These are phyloP conservation scores for Lampropteryx suffumata DNA, from an alignment of 2,888 invertebrate genomes.

Conservation along the genomic window DNA sequence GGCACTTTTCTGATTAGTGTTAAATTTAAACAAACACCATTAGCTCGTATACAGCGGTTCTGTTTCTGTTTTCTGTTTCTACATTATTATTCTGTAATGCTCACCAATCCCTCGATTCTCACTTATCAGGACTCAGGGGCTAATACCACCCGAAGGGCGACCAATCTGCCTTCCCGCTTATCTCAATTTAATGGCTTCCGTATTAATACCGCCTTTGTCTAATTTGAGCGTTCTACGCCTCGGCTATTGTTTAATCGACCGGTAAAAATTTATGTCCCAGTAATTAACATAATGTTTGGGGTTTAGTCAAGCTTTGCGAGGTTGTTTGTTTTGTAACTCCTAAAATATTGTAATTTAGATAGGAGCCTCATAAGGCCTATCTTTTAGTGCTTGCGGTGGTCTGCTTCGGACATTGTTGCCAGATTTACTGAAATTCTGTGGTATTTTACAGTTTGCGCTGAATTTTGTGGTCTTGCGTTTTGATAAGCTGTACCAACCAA, in stretches of 20 bases:
- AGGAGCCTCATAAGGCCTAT: constrained; percentile 17
- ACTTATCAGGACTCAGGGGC: constrained; percentile 78
- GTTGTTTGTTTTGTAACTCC: constrained; percentile 26
- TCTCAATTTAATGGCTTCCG: constrained; percentile 82
- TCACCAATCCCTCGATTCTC: constrained; percentile 64
- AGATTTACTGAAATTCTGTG: constrained; percentile 7
- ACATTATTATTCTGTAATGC: constrained; percentile 55
- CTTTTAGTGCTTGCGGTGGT: constrained; percentile 22
- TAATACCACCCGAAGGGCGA: constrained; percentile 78
- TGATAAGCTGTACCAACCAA: constrained; percentile 1
- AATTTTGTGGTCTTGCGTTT: constrained; percentile 2
- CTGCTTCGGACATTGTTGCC: constrained; percentile 8
- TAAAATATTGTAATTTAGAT: constrained; percentile 31
- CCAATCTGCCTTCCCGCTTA: constrained; percentile 75
- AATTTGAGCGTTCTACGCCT: constrained; percentile 68
- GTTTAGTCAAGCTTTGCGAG: constrained; percentile 28
- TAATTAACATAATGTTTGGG: constrained; percentile 32
- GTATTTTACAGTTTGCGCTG: neutral
- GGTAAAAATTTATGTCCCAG: constrained; percentile 66
- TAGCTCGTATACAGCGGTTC: too few species aligned
- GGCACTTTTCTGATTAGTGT: too few species aligned
- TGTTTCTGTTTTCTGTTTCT: constrained; percentile 10
- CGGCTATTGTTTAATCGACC: constrained; percentile 72
- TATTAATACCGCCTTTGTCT: constrained; percentile 81
- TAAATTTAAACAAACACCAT: too few species aligned